These are phyloP conservation scores for Sinohyriopsis cumingii DNA, from an alignment of 2,888 invertebrate species.

Conservation along the genomic window DNA sequence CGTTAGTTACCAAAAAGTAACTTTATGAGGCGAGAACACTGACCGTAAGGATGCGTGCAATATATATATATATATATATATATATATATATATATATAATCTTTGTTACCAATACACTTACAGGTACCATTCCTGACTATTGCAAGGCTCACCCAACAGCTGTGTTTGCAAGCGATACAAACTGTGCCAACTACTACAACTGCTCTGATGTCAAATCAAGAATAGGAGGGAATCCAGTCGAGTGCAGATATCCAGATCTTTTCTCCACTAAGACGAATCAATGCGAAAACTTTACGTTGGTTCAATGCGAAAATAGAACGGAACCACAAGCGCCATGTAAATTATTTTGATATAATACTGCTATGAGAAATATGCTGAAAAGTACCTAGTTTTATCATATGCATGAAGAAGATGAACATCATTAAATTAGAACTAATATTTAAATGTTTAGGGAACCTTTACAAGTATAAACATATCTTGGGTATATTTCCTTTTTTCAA, in stretches of 20 bases:
- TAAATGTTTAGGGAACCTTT: no score
- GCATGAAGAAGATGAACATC: no score
- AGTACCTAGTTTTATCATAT: no score
- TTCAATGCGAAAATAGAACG: constrained; percentile 29
- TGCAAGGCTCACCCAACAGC: constrained; percentile 35
- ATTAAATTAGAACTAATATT: no score
- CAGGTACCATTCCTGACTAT: constrained; percentile 34
- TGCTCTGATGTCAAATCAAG: constrained; percentile 20
- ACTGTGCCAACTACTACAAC: constrained; percentile 40
- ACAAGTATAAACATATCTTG: no score
- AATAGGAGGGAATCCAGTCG: constrained; percentile 15
- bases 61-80: no score
- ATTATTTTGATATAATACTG: constrained; percentile 4
- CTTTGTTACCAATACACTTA: constrained; percentile 3
- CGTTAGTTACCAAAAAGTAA: no score
- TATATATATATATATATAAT: no score
- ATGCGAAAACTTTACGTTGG: constrained; percentile 30
- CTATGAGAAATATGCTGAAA: no score
- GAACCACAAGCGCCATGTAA: constrained; percentile 43
- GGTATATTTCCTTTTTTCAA: no score
- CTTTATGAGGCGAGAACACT: neutral
- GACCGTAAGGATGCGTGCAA: no score
- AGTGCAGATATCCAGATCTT: constrained; percentile 41
- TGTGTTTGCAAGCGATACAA: constrained; percentile 24
- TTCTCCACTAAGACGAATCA: constrained; percentile 27